A percentile compares a stretch with the other conserved stretches of the same genome.
These are phyloP conservation scores for Tyto alba DNA, from an alignment of 2,113 vertebrate species.

Conservation along the genomic window DNA sequence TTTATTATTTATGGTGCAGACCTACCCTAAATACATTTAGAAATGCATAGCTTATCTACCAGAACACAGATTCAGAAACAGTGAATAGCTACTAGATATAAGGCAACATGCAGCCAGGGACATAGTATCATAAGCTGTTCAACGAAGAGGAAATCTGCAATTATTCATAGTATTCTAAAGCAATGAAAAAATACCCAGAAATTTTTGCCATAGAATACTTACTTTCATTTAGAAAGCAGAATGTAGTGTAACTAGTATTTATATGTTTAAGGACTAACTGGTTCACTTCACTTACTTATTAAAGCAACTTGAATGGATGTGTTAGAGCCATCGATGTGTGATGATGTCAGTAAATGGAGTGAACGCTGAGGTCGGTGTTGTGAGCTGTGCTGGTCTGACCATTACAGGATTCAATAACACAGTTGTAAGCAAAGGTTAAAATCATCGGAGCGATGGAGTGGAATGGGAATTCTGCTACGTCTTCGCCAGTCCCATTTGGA, in stretches of 20 bases:
- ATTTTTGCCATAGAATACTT: not conserved
- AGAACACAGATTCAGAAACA: not conserved
- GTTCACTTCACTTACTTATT: not conserved
- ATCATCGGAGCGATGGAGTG: not conserved
- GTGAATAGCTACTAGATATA: not conserved
- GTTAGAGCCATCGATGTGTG: accelerated
- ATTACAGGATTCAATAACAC: not conserved
- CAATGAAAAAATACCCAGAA: not conserved
- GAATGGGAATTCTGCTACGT: not conserved
- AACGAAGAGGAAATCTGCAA: not conserved
- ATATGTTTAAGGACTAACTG: not conserved
- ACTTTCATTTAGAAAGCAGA: not conserved
- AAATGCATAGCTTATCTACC: not conserved
- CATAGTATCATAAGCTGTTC: not conserved
- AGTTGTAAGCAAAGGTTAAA: not conserved
- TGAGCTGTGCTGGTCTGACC: not conserved
- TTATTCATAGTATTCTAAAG: not conserved
- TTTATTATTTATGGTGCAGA: not conserved
- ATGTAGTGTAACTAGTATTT: not conserved
- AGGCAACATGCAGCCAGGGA: not conserved
- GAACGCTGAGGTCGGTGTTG: not conserved
- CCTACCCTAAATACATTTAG: not conserved
- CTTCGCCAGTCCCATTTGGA: accelerated
- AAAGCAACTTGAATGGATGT: not conserved
- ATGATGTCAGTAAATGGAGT: accelerated